phyloP scores from a whole-genome alignment of 1,140 invertebrate genomes.

The Aphidius gifuensis region DNA sequence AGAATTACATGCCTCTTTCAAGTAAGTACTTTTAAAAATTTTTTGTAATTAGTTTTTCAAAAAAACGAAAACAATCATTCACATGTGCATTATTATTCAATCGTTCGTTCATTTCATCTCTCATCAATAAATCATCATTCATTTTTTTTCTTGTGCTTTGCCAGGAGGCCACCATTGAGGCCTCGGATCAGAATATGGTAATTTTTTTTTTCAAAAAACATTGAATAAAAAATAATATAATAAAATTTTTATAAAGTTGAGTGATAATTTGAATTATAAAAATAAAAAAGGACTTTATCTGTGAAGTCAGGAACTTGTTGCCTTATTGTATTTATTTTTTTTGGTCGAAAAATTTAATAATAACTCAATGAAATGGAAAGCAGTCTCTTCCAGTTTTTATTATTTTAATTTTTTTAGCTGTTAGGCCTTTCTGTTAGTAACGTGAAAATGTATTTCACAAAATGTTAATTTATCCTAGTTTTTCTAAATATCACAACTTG shows the following conservation, averaged over 20 bases:
- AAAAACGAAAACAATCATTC: neutral
- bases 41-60: conserved; percentile 8
- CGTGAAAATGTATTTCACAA: no score
- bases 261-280: neutral
- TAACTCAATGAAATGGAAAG: no score
- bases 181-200: conserved; percentile 90
- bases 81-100: neutral
- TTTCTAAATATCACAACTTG: no score
- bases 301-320: no score
- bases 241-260: neutral
- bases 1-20: conserved; percentile 63
- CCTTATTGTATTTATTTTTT: no score
- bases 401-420: no score
- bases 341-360: no score
- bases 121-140: conserved; percentile 48
- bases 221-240: conserved; percentile 1
- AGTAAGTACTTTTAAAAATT: conserved; percentile 60
- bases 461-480: no score
- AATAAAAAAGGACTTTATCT: no score
- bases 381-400: no score
- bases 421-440: no score
- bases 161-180: conserved; percentile 78
- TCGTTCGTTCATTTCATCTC: conserved; percentile 29
- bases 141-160: conserved; percentile 56
- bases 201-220: conserved; percentile 47